Base-by-base conservation (phyloP, 2,888 invertebrate species). In the Loripinus fragilis region DNA sequence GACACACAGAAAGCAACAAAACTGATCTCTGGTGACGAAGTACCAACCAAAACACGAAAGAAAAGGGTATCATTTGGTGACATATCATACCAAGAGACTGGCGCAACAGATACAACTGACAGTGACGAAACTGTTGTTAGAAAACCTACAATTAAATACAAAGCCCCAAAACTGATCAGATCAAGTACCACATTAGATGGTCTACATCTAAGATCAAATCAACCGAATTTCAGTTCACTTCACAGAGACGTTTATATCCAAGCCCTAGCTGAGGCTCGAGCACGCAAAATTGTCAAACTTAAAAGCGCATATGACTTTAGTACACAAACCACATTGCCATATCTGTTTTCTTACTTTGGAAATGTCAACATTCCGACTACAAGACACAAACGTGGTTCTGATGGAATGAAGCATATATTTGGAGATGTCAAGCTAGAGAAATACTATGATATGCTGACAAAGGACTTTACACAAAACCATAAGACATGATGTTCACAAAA, bases 221-320 rank as follows among this genome's bases (percentile, higher is more conserved):
- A 55, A 33, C 82, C 79, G 3, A 78, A 83, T 60, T 80, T 73
- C n/a, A 71, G 64, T 38, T 48, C 78, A 8, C 70, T 83, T 1
- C 83, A 83, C 35, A 69, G 80, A 23, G 78, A 80, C n/a, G 83
- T 83, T 35, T 83, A 83, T 73, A 68, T 76, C 30, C 75, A 73
- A 50, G 80, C 83, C 23, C 70, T 83, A 8, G 67, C 80, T 15
- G 73, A 78, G 55, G 28, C 80, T 1, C 65, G 74, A 28, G 76
- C 78, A 17, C 76, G 78, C 35, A 65, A 71, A 7, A n/a, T 75
- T 7, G 64, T 67, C 30, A 64, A 66, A 15, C 55, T 73, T 38
- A 64, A 66, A n/a, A 50, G 55, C 2, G 65, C 76, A 7, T 65
- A 76, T 8, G 64, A 80, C 20, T 76, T 72, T 35, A 28, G 28